These are phyloP conservation scores for Rhynchopsitta pachyrhyncha DNA, from an alignment of 2,113 vertebrate genomes.

Conservation along the genomic window DNA sequence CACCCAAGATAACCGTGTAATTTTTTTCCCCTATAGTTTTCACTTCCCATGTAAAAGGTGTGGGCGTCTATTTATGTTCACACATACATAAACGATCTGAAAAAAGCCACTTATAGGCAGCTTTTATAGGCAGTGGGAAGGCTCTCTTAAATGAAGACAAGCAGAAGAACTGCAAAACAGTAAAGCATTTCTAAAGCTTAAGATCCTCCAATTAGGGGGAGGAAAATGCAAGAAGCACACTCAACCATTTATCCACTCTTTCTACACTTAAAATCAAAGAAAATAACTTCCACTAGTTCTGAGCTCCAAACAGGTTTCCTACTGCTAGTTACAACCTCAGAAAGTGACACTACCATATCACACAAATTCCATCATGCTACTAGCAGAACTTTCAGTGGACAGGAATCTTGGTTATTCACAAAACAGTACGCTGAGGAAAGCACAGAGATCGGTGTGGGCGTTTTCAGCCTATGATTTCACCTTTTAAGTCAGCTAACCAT, in stretches of 20 bases:
- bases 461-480: neutral
- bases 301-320: neutral
- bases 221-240: neutral
- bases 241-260: neutral
- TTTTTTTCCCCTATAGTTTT: neutral
- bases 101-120: slow-evolving; percentile 21
- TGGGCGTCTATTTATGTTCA: neutral
- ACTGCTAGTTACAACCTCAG: neutral
- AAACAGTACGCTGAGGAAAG: neutral
- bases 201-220: neutral
- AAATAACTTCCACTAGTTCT: neutral
- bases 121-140: slow-evolving; percentile 1
- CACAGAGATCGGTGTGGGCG: neutral
- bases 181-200: neutral
- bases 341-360: neutral
- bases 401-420: neutral
- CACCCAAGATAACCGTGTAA: neutral
- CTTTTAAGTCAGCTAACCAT: neutral
- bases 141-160: neutral
- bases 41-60: neutral
- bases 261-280: neutral
- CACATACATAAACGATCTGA: slow-evolving; percentile 2
- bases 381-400: neutral
- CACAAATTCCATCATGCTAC: neutral
- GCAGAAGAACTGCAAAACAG: neutral